Base-by-base conservation (phyloP, 2,888 invertebrate genomes). In the Bugulina stolonifera region DNA sequence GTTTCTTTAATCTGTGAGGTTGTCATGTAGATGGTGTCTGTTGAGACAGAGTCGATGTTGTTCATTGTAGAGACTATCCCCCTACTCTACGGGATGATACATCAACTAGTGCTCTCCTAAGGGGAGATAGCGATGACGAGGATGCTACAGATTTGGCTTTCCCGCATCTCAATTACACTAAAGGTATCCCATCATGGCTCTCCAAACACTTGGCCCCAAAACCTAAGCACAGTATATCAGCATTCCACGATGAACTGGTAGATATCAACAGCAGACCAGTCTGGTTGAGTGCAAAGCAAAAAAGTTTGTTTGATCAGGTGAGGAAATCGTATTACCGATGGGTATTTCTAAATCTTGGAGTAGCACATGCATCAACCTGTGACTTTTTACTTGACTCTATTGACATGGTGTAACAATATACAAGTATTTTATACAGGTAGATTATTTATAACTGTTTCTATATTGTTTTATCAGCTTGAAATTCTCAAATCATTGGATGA, bases 401-500 rank as follows among this genome's bases (percentile, higher is more conserved):
- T 52, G 22, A 22, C 22, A 22, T 14, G 52, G 10, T 52, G 52
- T 52, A 52, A 10, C 52, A 52, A 52, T 52, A 52, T 52, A n/a
- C n/a, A n/a, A n/a, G n/a, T n/a, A n/a, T n/a, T n/a, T n/a, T n/a
- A n/a, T n/a, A n/a, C n/a, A n/a, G n/a, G n/a, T n/a, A n/a, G n/a
- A n/a, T n/a, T n/a, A n/a, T n/a, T n/a, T n/a, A n/a, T n/a, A n/a
- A n/a, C n/a, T n/a, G n/a, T n/a, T n/a, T n/a, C n/a, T n/a, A n/a
- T n/a, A n/a, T n/a, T n/a, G n/a, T n/a, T n/a, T n/a, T n/a, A n/a
- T n/a, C 32, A 64, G 64, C 64, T 64, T 32, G 64, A 64, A 32
- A 64, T 64, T 25, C 32, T 64, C 27, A 64, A 64, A 34, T 32
- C 22, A 10, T n/a, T 64, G 27, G 64, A 64, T 64, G 64, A 64